Base-by-base conservation (phyloP, 2,797 vertebrate genomes). In the Limosa lapponica region DNA sequence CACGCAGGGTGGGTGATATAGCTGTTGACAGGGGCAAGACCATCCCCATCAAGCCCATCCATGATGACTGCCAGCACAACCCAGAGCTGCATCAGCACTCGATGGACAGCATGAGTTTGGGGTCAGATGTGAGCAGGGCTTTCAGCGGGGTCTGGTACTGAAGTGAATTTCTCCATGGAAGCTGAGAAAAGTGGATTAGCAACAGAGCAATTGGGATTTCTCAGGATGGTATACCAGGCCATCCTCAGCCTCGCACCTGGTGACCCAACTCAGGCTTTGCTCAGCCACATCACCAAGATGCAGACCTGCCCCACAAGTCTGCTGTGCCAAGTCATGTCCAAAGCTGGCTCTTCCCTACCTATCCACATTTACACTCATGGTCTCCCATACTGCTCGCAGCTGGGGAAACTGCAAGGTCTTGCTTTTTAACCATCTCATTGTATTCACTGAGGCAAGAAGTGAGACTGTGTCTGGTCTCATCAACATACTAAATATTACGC, bases 221-320 rank as follows among this genome's bases (percentile, higher is more conserved):
- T 81, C 44, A 55, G 48, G n/a, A 64, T 0, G 0, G 11, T 43
- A 30, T 48, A 34, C 48, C 23, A 73, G 48, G 44, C 67, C 22
- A 58, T 49, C 20, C 36, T 82, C 32, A 87, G 39, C 58, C 57
- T 52, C 3, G 1, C 32, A 59, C 39, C 12, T 1, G 0, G 10
- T 0, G 6, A 52, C 11, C n/a, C 52, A 39, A 78, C 14, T 66
- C n/a, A 82, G 51, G 6, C 43, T 87, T 54, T 90, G 10, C 37
- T 80, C 54, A 51, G 13, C 41, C 3, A 1, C 39, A 22, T 28
- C 0, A 0, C 32, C 46, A 28, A 11, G 44, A 66, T 2, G 1
- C 8, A 75, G 57, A 57, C 32, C 16, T 87, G 34, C 43, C 36
- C 36, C 44, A 43, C 30, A 34, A 4, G 8, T 73, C 32, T 23